Evolutionary conservation across 2,113 vertebrate genomes (phyloP), one percentile per base, ranked within the genome.

Genomic region (Okapia johnstoni): DNA sequence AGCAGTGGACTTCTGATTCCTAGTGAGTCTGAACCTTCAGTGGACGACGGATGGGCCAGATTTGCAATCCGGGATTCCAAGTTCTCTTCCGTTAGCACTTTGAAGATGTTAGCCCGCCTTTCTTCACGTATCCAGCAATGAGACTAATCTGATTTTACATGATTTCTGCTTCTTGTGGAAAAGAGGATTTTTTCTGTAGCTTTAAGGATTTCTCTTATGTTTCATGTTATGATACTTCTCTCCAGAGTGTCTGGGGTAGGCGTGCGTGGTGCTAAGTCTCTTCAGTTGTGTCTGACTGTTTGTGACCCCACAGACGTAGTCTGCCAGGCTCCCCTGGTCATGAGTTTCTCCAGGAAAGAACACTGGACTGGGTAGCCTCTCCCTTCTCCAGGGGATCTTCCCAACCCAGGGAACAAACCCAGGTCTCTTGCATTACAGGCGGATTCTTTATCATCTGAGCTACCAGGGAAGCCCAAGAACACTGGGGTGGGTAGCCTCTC

Each of bases 21-120:
- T 5, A 10, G 26, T 16, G 23, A 28, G 11, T 19, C 46, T 1
- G 60, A 26, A 25, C 33, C 26, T 33, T 50, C 58, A 7, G 2
- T 3, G 40, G 40, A 3, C 2, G 9, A 14, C 2, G 3, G 26
- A 1, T 2, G 2, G 57, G 30, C 36, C 2, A 28, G 23, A 63
- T 26, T 30, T 73, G 40, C 55, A 36, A 21, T 25, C 15, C 5
- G n/a, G 7, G 55, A 46, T 17, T 21, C 57, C 36, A 80, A 36
- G 33, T 10, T 15, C 5, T 79, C 52, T 43, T 58, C 73, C 73
- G 52, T 28, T 14, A 28, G 60, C n/a, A 4, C 76, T 73, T 83
- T 54, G n/a, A 83, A 28, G 43, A 16, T 1, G 9, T 7, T 1
- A 25, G 11, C 50, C 26, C 33, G 4, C 36, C 23, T 83, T 58